A percentile compares a stretch with the other conserved stretches of the same genome.
Evolutionary conservation across 2,113 vertebrate genomes (phyloP).

Genomic region (Tragelaphus imberbis): DNA sequence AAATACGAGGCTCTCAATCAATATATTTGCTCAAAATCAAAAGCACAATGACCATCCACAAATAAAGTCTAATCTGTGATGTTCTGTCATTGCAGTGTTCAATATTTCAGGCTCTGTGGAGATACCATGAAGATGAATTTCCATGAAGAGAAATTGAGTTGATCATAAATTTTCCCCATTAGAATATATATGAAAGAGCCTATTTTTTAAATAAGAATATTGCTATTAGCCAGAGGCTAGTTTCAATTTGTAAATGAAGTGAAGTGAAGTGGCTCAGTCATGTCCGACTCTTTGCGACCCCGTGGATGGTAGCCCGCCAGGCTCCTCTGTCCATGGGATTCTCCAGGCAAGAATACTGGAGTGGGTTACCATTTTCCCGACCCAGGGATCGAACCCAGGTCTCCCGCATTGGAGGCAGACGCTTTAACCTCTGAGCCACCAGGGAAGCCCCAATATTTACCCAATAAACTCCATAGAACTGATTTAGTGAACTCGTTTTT

Average conservation of each 20-base stretch:
- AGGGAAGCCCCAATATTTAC: neutral
- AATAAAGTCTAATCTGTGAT: neutral
- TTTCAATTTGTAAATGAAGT: neutral
- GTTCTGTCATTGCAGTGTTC: neutral
- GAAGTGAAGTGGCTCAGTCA: too few species aligned
- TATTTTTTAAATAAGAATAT: neutral
- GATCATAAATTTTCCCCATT: neutral
- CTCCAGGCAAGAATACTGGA: too few species aligned
- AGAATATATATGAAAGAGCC: neutral
- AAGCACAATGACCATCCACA: neutral
- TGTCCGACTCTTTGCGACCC: too few species aligned
- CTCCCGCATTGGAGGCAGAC: too few species aligned
- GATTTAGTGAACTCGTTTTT: neutral
- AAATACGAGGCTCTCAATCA: slow-evolving; percentile 4
- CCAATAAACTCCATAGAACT: neutral
- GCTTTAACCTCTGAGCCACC: too few species aligned
- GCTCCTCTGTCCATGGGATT: too few species aligned
- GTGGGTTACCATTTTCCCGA: too few species aligned
- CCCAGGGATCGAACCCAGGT: too few species aligned
- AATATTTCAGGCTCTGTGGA: neutral
- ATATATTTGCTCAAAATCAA: neutral
- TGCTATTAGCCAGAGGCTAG: neutral
- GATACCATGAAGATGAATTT: slow-evolving; percentile 14
- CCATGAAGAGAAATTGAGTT: neutral
- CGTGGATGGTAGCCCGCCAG: too few species aligned